phyloP scores from a whole-genome alignment of 2,113 vertebrate genomes.

The Tragelaphus strepsiceros region DNA sequence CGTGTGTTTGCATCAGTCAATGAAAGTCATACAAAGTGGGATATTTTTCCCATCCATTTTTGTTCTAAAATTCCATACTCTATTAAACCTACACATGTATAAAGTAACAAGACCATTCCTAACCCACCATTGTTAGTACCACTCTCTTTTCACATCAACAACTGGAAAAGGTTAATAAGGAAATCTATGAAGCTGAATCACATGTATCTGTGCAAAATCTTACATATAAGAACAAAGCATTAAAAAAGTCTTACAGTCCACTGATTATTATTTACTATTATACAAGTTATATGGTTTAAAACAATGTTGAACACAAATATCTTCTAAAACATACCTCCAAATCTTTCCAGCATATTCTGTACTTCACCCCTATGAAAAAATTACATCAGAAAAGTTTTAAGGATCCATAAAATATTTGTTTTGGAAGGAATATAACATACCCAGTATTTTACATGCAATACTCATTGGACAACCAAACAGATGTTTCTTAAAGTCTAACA shows the following conservation, averaged over 20 bases:
- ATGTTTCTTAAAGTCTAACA: conserved; percentile 13
- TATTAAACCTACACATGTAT: background rate
- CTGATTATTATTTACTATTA: background rate
- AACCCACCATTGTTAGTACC: background rate
- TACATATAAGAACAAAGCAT: background rate
- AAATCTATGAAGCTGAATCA: background rate
- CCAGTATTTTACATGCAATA: conserved; percentile 1
- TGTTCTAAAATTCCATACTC: background rate
- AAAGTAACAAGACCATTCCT: conserved; percentile 26
- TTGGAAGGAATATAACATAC: background rate
- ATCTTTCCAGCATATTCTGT: conserved; percentile 91
- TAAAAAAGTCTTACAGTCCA: background rate
- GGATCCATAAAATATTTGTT: conserved; percentile 25
- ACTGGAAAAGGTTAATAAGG: background rate
- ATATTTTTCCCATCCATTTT: background rate
- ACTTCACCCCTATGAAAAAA: conserved; percentile 87
- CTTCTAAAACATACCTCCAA: conserved; percentile 84
- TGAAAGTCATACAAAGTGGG: background rate
- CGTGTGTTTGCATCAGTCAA: background rate
- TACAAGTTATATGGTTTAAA: background rate
- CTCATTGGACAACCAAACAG: background rate
- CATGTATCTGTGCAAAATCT: background rate
- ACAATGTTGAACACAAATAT: background rate
- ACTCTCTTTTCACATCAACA: background rate
- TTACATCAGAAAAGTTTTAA: background rate